Evolutionary conservation across 2,888 invertebrate genomes (phyloP), one percentile per base, ranked within the genome.

Genomic region (Eucera pruinosa): DNA sequence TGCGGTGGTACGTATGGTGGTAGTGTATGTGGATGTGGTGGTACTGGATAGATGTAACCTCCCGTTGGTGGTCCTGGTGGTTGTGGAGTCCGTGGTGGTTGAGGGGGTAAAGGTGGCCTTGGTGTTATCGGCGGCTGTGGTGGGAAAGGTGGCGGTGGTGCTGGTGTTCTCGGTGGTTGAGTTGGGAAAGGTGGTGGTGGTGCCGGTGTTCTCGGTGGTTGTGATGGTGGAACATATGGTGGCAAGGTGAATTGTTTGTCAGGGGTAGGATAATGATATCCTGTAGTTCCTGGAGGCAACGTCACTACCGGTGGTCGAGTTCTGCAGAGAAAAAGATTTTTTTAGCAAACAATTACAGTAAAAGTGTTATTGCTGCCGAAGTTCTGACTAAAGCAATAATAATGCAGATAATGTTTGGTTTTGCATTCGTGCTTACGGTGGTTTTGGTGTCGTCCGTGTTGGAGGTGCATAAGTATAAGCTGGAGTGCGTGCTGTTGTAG

Each of bases 1-100:
- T 25, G n/a, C 75, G 93, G 36, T 6, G 36, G 36, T 36, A 11
- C 11, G 36, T 5, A 11, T 9, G 76, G 69, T 15, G 74, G 74
- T n/a, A n/a, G n/a, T n/a, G n/a, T n/a, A n/a, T n/a, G n/a, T 5
- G 47, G 83, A 6, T 79, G 71, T 9, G 77, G 64, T 0, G 55
- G 57, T 1, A 13, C 0, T 4, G 90, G 86, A 77, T 41, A 74
- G 65, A 52, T 55, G 52, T n/a, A n/a, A n/a, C n/a, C n/a, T n/a
- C n/a, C n/a, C 0, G 36, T 62, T 7, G 66, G 83, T 5, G 83
- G 79, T 18, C 71, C n/a, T n/a, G n/a, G 66, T 1, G 77, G 74
- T 5, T 77, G 9, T 0, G 74, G 18, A 61, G 78, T 64, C 11
- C 39, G 45, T 7, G 43, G 65, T 18, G 52, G 20, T 23, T 27